A percentile compares a stretch with the other conserved stretches of the same genome.
Conservation (phyloP, 2,888 invertebrate genomes). For the Drosophila lacicola region DNA sequence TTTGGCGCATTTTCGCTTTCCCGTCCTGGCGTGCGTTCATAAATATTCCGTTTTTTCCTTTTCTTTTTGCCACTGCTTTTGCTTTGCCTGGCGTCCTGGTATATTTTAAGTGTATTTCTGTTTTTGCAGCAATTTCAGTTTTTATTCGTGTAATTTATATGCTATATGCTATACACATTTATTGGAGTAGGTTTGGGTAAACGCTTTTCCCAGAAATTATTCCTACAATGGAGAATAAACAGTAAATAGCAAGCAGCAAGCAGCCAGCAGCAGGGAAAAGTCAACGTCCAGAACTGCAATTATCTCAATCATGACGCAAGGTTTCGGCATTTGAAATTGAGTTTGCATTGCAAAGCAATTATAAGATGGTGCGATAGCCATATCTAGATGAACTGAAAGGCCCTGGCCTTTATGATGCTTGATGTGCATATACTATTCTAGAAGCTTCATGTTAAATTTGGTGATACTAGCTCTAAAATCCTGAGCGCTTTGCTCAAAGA, state of each 20-base stretch:
- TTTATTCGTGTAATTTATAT: slow-evolving; percentile 77
- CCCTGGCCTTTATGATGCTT: too few species aligned
- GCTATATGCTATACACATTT: slow-evolving; percentile 53
- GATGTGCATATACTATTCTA: too few species aligned
- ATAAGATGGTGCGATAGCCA: slow-evolving; percentile 43
- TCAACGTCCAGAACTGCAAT: slow-evolving; percentile 49
- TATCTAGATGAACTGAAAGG: slow-evolving; percentile 25
- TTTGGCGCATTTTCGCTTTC: slow-evolving; percentile 74
- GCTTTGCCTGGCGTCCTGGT: slow-evolving; percentile 23
- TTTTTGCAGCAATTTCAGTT: slow-evolving; percentile 78
- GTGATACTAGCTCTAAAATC: too few species aligned
- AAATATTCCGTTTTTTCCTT: slow-evolving; percentile 66
- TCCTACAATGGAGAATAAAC: slow-evolving; percentile 24
- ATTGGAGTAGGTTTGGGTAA: slow-evolving; percentile 73
- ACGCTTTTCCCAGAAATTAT: slow-evolving; percentile 64
- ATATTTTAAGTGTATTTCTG: slow-evolving; percentile 74
- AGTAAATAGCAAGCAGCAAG: slow-evolving; percentile 18
- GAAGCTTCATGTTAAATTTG: too few species aligned
- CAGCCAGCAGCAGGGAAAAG: slow-evolving; percentile 15
- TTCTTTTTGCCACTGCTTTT: slow-evolving; percentile 21
- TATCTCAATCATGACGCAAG: slow-evolving; percentile 45
- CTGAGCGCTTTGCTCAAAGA: too few species aligned
- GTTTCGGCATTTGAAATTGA: slow-evolving; percentile 35
- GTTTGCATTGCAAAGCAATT: slow-evolving; percentile 45
- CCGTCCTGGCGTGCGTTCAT: slow-evolving; percentile 69